A percentile compares a stretch with the other conserved stretches of the same genome.
These are phyloP conservation scores for Apogon talboti DNA, from an alignment of 2,797 vertebrate species.

Conservation along the genomic window DNA sequence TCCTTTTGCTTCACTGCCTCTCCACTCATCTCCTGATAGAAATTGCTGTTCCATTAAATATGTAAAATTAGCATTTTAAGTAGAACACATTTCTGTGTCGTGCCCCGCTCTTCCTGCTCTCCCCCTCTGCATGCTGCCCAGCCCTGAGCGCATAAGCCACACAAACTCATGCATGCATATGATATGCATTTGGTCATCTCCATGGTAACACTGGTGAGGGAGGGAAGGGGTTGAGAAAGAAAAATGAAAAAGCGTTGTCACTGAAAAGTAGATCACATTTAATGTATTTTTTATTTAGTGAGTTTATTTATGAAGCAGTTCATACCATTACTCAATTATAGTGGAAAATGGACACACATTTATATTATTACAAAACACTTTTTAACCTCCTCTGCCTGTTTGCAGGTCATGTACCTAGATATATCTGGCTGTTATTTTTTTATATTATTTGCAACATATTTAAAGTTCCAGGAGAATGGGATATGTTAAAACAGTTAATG, in stretches of 20 bases:
- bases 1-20: conserved; percentile 59
- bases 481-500: background rate
- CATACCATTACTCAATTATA: conserved; percentile 57
- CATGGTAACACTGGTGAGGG: conserved; percentile 83
- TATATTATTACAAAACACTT: no score
- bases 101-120: conserved; percentile 65
- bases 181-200: conserved; percentile 91
- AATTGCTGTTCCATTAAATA: conserved; percentile 85
- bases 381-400: conserved; percentile 1
- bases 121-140: conserved; percentile 60
- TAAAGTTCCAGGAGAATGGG: background rate
- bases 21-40: conserved; percentile 70
- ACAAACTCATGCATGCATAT: conserved; percentile 89
- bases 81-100: conserved; percentile 82
- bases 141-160: conserved; percentile 77
- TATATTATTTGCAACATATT: conserved; percentile 39
- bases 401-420: conserved; percentile 15
- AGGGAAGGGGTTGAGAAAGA: conserved; percentile 44
- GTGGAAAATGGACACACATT: no score
- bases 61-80: conserved; percentile 87
- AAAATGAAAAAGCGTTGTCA: conserved; percentile 82
- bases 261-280: conserved; percentile 69
- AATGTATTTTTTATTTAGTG: conserved; percentile 80
- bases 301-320: conserved; percentile 77
- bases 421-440: background rate